A percentile compares a stretch with the other conserved stretches of the same genome.
Evolutionary conservation across 2,113 vertebrate species (phyloP).

Genomic region (Rhipidura dahli): DNA sequence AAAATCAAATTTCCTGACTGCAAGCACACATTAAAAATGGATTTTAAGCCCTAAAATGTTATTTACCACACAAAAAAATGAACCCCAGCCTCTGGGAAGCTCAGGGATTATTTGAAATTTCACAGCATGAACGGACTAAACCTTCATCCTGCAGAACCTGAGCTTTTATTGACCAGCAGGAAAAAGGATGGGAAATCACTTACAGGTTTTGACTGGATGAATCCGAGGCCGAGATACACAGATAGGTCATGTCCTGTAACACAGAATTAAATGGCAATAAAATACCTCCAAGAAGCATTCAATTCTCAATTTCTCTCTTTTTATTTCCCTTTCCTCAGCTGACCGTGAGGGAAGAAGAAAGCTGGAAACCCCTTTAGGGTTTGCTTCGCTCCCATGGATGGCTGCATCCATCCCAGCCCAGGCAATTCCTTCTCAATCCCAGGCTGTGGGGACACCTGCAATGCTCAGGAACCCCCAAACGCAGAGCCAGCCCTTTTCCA

Average conservation of each 20-base stretch:
- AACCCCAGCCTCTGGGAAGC: background rate
- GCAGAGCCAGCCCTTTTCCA: background rate
- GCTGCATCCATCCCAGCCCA: background rate
- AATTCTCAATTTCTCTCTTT: background rate
- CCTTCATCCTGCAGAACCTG: background rate
- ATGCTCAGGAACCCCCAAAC: background rate
- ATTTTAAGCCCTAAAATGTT: background rate
- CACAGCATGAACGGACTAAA: background rate
- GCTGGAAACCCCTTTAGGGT: background rate
- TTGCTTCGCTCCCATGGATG: background rate
- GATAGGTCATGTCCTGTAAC: constrained; percentile 84
- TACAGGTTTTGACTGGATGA: constrained; percentile 85
- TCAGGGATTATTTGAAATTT: background rate
- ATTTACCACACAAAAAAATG: background rate
- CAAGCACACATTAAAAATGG: background rate
- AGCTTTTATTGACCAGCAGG: background rate
- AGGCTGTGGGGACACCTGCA: fast-evolving
- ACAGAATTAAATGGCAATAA: background rate
- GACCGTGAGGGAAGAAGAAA: background rate
- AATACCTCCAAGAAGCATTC: background rate
- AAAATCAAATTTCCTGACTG: background rate
- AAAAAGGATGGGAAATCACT: constrained; percentile 42
- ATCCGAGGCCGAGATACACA: constrained; percentile 85
- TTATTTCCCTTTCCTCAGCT: background rate
- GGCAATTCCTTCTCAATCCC: background rate